Evolutionary conservation across 2,888 invertebrate species (phyloP).

Genomic region (Cephus sareptanus): DNA sequence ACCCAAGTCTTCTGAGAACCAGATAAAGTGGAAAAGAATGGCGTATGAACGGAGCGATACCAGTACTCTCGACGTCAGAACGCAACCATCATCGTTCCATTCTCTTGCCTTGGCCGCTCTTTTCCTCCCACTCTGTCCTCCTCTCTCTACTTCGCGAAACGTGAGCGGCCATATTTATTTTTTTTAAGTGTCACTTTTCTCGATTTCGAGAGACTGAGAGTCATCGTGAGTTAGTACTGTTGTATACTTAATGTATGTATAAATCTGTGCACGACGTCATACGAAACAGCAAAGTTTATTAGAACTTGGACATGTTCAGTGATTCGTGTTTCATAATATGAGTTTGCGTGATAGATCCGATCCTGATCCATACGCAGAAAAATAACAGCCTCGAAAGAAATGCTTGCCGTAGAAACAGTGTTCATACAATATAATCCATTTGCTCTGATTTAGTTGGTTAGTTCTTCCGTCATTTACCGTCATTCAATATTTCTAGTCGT

Average conservation of each 20-base stretch:
- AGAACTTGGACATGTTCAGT: background rate
- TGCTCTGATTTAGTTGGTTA: slow-evolving; percentile 24
- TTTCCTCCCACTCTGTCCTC: background rate
- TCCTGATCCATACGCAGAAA: slow-evolving; percentile 27
- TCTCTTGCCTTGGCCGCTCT: background rate
- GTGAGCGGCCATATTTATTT: slow-evolving; percentile 21
- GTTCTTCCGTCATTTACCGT: background rate
- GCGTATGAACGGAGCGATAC: background rate
- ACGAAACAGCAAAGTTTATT: background rate
- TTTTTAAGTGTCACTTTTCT: slow-evolving; percentile 15
- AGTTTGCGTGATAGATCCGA: slow-evolving; percentile 48
- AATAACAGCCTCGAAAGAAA: slow-evolving; percentile 34
- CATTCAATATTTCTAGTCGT: background rate
- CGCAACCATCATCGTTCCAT: background rate
- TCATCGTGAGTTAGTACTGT: background rate
- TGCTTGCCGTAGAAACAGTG: slow-evolving; percentile 34
- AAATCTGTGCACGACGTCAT: background rate
- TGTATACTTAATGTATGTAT: background rate
- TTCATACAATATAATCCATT: slow-evolving; percentile 49
- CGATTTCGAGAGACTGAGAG: background rate
- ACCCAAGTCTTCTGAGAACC: background rate
- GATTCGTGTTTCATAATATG: slow-evolving; percentile 34
- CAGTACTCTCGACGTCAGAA: background rate
- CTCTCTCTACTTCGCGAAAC: slow-evolving; percentile 4
- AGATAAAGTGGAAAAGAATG: background rate